Evolutionary conservation across 1,140 invertebrate species (phyloP).

Genomic region (Lepidurus packardi): DNA sequence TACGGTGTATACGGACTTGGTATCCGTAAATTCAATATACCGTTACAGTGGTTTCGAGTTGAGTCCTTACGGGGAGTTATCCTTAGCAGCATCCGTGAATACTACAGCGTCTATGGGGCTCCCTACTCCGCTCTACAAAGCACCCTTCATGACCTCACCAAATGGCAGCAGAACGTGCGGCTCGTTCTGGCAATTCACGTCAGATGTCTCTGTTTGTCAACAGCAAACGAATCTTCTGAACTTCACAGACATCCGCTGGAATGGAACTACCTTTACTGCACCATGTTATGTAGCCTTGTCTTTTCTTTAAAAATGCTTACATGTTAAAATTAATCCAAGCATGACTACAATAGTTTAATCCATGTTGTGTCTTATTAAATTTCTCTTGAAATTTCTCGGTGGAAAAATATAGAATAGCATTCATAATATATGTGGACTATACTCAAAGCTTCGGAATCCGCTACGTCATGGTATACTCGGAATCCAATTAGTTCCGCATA

Average conservation of each 20-base stretch:
- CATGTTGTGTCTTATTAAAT: no score
- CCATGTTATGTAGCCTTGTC: not conserved
- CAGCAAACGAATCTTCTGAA: not conserved
- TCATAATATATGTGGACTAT: no score
- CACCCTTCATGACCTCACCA: not conserved
- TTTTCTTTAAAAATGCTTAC: not conserved
- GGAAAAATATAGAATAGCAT: no score
- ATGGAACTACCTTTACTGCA: not conserved
- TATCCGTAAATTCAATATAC: no score
- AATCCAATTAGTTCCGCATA: no score
- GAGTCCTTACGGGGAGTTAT: not conserved
- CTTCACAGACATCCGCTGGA: not conserved
- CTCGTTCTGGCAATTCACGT: not conserved
- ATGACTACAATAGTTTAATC: not conserved
- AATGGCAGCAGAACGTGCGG: not conserved
- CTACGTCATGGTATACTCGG: no score
- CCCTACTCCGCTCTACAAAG: not conserved
- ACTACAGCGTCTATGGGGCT: not conserved
- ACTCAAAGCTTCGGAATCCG: no score
- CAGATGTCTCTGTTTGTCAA: not conserved
- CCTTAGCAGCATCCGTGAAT: not conserved
- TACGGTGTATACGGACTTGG: no score
- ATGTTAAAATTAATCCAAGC: not conserved
- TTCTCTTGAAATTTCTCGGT: no score
- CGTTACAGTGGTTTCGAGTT: not conserved